Base-by-base conservation (phyloP, 2,113 vertebrate species). In the Clarias gariepinus region DNA sequence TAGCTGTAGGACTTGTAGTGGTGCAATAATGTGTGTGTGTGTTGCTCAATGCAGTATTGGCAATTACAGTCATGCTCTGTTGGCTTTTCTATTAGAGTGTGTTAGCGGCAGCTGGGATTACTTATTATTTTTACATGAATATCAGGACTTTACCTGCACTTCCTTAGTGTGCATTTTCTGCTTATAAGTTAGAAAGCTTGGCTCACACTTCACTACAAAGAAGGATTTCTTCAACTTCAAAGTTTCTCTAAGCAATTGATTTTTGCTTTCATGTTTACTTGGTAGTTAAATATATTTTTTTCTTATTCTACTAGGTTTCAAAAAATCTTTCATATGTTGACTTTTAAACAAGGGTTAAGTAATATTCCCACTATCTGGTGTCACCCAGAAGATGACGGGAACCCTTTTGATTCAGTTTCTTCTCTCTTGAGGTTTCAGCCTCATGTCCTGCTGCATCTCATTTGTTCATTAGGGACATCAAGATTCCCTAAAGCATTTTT, bases 31-130 rank as follows among this genome's bases (percentile, higher is more conserved):
- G 12, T 41, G 53, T 36, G 79, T n/a, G 69, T 88, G 68, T 60
- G 76, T 60, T 89, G 89, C 89, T 66, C 84, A 74, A 69, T 83
- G 69, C 74, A 84, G 81, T 85, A 18, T 19, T 79, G 78, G 86
- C 79, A 84, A 89, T 87, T 85, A 86, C 41, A 69, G 81, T 86
- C 81, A 90, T 81, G 89, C 87, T 90, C 87, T 81, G 84, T 83
- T 85, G 85, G 89, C 47, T 84, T 88, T 86, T 86, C 87, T 88
- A 88, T 88, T 90, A 88, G 81, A 41, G 57, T 74, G 23, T 74
- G 71, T 79, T 74, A 71, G 84, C 84, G 81, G 84, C 86, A 90
- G 89, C 64, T 84, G 84, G 87, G 81, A 83, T 86, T 82, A 74
- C 69, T 84, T 88, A 86, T 86, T 82, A 84, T 88, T 87, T 47